Percentiles rank a stretch among this genome's conserved stretches.
Conservation (phyloP, 2,113 vertebrate genomes). For the Morone chrysops region DNA sequence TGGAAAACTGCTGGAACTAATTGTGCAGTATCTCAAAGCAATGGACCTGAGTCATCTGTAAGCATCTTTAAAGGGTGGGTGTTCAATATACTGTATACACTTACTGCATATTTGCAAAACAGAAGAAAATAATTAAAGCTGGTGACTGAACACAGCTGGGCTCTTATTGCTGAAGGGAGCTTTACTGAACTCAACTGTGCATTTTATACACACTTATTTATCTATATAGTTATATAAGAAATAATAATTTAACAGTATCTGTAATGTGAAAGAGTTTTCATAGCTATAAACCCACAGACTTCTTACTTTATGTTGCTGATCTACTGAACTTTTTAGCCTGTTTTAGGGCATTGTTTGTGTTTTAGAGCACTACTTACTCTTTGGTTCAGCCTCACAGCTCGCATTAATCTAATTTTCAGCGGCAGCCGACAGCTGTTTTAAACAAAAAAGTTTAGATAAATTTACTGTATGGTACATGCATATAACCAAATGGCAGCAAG, state of each 20-base stretch:
- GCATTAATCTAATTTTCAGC: neutral
- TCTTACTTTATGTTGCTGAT: neutral
- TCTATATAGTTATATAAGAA: slow-evolving; percentile 14
- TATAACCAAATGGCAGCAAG: neutral
- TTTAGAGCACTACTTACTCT: neutral
- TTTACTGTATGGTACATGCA: too few relatives aligned
- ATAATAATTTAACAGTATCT: neutral
- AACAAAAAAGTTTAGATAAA: neutral
- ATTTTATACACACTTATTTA: slow-evolving; percentile 30
- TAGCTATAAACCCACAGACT: neutral
- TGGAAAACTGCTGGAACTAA: slow-evolving; percentile 63
- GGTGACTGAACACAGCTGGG: slow-evolving; percentile 50
- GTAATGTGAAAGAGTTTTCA: neutral
- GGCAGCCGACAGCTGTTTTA: neutral
- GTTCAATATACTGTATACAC: slow-evolving; percentile 23
- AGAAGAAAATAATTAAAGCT: slow-evolving; percentile 51
- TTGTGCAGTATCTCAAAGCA: slow-evolving; percentile 61
- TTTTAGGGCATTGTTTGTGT: neutral
- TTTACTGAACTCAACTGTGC: slow-evolving; percentile 6
- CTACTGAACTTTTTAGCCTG: neutral
- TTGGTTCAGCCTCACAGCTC: neutral
- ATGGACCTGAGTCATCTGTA: slow-evolving; percentile 39
- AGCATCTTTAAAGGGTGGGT: slow-evolving; percentile 39
- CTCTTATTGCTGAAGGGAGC: slow-evolving; percentile 26
- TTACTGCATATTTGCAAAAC: slow-evolving; percentile 47